Evolutionary conservation across 2,888 invertebrate species (phyloP), one percentile per base, ranked within the genome.

Genomic region (Ennomos fuscantarius): DNA sequence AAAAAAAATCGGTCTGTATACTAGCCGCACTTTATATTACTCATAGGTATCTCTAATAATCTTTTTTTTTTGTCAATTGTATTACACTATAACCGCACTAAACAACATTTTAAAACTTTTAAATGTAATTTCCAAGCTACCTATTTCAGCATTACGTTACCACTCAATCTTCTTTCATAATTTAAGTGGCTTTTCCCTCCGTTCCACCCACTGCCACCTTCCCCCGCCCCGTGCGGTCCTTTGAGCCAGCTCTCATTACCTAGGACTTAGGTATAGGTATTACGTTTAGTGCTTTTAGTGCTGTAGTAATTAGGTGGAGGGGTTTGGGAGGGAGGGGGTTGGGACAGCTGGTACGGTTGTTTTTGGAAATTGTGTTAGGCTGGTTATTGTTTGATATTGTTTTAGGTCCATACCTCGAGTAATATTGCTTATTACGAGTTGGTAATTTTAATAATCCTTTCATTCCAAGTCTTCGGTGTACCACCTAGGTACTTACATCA

Each of bases 111-210:
- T 43, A 50, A 60, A 34, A 39, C 39, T 65, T 63, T 55, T 50
- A 65, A 62, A 66, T 60, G 60, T 61, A 67, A 68, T 63, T 62
- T 36, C 55, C 56, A 60, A 60, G 49, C 53, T 37, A 59, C 58
- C 60, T 54, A 48, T 63, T 65, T 60, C 59, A 60, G 63, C 59
- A 57, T 65, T 51, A 63, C 65, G 56, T 65, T 82, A 79, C 84
- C 82, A 79, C 79, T 84, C 90, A 86, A 89, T 89, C 87, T 90
- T 89, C 87, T 87, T 89, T 88, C 88, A 89, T 90, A 89, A 90
- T 90, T 89, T 88, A 83, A 87, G 84, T 85, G 85, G 84, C 86
- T 84, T 84, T 82, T 78, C 68, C 60, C 65, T 69, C 68, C 71
- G 54, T 61, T 68, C 62, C 59, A 56, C 62, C 54, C 49, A 60